Evolutionary conservation across 2,888 invertebrate species (phyloP).

Genomic region (Diadromus collaris): DNA sequence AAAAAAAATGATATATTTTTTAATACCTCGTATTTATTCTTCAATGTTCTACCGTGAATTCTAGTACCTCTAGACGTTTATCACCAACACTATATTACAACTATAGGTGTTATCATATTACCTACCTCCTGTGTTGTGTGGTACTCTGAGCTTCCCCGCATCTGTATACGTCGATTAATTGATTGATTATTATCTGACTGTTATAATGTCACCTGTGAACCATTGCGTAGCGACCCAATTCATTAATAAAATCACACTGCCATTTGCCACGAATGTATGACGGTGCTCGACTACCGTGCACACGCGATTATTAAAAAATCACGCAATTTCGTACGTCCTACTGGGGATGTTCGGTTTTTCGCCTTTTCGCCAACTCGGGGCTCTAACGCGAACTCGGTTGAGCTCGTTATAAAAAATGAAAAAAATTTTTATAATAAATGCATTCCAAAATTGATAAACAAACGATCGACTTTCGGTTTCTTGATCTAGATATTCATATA

Average conservation of each 20-base stretch:
- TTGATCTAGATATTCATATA: slow-evolving; percentile 17
- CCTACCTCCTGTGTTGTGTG: slow-evolving; percentile 70
- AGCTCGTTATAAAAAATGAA: not conserved
- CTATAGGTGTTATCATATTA: slow-evolving; percentile 36
- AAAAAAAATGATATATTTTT: not conserved
- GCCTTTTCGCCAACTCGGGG: not conserved
- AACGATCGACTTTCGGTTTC: slow-evolving; percentile 46
- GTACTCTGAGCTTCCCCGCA: slow-evolving; percentile 70
- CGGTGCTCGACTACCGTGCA: slow-evolving; percentile 48
- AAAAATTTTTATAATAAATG: not conserved
- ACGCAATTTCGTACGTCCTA: slow-evolving; percentile 6
- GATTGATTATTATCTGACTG: slow-evolving; percentile 61
- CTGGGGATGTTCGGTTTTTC: not conserved
- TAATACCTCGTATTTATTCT: slow-evolving; percentile 47
- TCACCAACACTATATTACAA: slow-evolving; percentile 55
- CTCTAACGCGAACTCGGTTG: not conserved
- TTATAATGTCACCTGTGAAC: slow-evolving; percentile 75
- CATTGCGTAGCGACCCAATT: slow-evolving; percentile 78
- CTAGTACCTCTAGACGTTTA: slow-evolving; percentile 56
- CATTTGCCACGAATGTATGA: slow-evolving; percentile 51
- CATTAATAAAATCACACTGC: slow-evolving; percentile 61
- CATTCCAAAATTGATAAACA: slow-evolving; percentile 14
- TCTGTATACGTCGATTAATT: slow-evolving; percentile 63
- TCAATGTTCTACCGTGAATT: slow-evolving; percentile 58
- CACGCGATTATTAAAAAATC: slow-evolving; percentile 34